Base-by-base conservation (phyloP, 2,797 vertebrate genomes). In the Ceyx erithaca region DNA sequence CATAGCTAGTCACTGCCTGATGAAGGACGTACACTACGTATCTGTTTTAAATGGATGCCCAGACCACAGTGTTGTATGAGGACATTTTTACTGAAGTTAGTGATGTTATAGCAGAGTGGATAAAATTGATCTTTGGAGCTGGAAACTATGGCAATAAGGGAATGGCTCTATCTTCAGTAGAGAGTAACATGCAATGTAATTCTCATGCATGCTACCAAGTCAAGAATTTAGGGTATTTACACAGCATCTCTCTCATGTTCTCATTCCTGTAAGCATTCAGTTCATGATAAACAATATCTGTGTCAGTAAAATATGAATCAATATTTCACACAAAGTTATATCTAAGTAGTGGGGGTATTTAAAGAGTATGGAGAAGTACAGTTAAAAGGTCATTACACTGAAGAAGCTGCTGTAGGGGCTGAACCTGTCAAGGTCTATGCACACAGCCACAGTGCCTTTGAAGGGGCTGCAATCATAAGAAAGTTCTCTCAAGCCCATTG, bases 181-280 rank as follows among this genome's bases (percentile, higher is more conserved):
- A 58, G 14, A 89, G 30, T 25, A 49, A 48, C 7, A 17, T 26
- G 14, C 10, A 57, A 9, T 1, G 2, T n/a, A 71, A 78, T 71
- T 75, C 14, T 61, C n/a, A 30, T 21, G 4, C 4, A 7, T 9
- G 9, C 4, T 66, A 66, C 15, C 21, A 84, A 62, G 30, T 19
- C 25, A 68, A 84, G 71, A 69, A 48, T 33, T 86, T 62, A 58
- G 40, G 17, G 21, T 20, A 66, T 21, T 8, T 55, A 55, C 6
- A 55, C 0, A 66, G 30, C 14, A 16, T 43, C 33, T 23, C 3
- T 12, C 37, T 37, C 37, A 10, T 9, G 0, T 46, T 75, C 5
- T 66, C 10, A 54, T 61, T 66, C 82, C 26, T 66, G 43, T 70
- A 87, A 72, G 5, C 4, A 49, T 57, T 43, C 30, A 79, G 26